Evolutionary conservation across 2,113 vertebrate species (phyloP), one percentile per base, ranked within the genome.

Genomic region (Phylloscopus trochilus): DNA sequence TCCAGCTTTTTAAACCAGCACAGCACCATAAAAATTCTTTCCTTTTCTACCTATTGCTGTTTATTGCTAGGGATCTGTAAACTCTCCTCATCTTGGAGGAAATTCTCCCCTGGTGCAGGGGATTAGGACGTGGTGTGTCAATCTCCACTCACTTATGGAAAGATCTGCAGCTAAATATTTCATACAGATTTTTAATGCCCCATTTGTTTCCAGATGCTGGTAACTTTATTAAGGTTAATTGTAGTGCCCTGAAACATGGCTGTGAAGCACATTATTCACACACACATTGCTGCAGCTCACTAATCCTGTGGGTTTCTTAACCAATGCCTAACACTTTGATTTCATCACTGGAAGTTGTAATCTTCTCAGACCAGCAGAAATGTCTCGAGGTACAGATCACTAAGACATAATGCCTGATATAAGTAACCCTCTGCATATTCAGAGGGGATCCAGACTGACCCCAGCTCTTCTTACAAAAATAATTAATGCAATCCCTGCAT

Each of bases 211-310:
- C 92, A 95, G 94, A 91, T 96, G 94, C 91, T 91, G 66, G 89
- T 91, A 87, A 92, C 91, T 95, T 93, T 92, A 95, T 96, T 94
- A 95, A 95, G 92, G 95, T 97, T 97, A 97, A 97, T 95, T 97
- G 81, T 84, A 39, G 69, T 91, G 87, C 92, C 88, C 93, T 87
- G 85, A 78, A 93, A 95, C 83, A 79, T 66, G 81, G 37, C 77
- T 78, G 28, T 46, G 77, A 53, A 91, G 62, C 87, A 89, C 84
- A 84, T 94, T 72, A 94, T 93, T 96, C 83, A 86, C 76, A 93
- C 76, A 93, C 47, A 83, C 68, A 14, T 17, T 89, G 78, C 78
- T 88, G 85, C 86, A 94, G 79, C 52, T 92, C 76, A 72, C 60
- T 88, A 83, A 60, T 60, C 31, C 68, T 67, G 33, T 30, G 66